Evolutionary conservation across 2,113 vertebrate species (phyloP).

Genomic region (Macrotus californicus): DNA sequence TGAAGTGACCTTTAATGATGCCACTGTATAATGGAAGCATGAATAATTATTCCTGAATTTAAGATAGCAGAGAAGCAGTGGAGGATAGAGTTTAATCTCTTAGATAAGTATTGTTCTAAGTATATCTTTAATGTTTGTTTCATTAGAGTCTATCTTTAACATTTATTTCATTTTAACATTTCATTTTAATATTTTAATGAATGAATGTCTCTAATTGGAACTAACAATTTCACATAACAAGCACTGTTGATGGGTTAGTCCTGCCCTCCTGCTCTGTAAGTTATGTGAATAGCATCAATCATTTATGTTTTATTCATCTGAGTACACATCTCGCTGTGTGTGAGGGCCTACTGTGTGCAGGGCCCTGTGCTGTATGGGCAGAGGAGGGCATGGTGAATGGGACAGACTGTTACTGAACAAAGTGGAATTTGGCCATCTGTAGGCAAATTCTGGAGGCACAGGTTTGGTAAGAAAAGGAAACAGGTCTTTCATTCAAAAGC

Average conservation of each 20-base stretch:
- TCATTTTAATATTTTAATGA: background rate
- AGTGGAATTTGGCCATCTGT: too few species aligned
- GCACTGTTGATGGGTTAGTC: background rate
- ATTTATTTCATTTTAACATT: background rate
- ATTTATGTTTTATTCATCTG: background rate
- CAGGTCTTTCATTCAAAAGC: too few species aligned
- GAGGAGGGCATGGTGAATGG: background rate
- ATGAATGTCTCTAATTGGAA: background rate
- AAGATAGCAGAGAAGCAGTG: background rate
- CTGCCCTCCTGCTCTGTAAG: background rate
- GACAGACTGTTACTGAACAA: background rate
- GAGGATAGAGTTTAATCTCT: background rate
- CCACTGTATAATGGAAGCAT: background rate
- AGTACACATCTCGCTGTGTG: rapidly evolving
- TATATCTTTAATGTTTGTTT: background rate
- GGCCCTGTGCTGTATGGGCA: background rate
- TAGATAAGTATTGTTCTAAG: background rate
- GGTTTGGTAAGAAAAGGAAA: too few species aligned
- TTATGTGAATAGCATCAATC: too few species aligned
- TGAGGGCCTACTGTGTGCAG: background rate
- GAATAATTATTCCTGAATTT: background rate
- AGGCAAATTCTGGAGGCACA: too few species aligned
- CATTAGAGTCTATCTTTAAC: background rate
- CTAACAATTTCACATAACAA: background rate
- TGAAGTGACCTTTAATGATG: background rate